Percentiles rank a stretch among this genome's conserved stretches.
Evolutionary conservation across 2,113 vertebrate genomes (phyloP).

Genomic region (Fregata magnificens): DNA sequence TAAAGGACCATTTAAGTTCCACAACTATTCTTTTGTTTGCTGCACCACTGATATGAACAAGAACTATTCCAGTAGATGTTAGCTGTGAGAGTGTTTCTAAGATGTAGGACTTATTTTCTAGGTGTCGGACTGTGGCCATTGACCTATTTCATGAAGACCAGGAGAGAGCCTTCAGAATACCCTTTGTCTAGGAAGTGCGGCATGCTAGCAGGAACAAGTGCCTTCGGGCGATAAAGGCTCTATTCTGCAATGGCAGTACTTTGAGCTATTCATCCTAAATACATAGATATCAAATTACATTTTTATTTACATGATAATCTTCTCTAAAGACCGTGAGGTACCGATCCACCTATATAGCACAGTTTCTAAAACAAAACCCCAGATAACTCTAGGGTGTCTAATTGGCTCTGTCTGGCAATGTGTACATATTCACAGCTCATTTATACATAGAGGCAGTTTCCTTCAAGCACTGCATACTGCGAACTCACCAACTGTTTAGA

Average conservation of each 20-base stretch:
- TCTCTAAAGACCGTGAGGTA: neutral
- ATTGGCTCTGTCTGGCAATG: neutral
- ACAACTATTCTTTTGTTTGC: neutral
- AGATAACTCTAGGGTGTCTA: neutral
- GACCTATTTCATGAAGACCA: neutral
- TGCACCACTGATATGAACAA: neutral
- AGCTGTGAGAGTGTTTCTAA: neutral
- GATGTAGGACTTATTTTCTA: accelerated
- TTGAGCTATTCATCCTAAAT: neutral
- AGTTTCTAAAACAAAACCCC: neutral
- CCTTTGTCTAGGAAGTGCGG: neutral
- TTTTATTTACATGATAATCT: neutral
- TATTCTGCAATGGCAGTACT: neutral
- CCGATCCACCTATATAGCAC: neutral
- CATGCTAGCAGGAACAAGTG: neutral
- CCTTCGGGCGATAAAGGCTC: neutral
- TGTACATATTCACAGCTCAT: neutral
- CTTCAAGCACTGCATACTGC: neutral
- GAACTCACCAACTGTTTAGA: neutral
- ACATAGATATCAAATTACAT: neutral
- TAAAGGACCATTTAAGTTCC: neutral
- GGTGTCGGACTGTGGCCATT: neutral
- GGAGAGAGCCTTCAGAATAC: neutral
- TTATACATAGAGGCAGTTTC: neutral
- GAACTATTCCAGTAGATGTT: neutral